These are phyloP conservation scores for Alouatta caraya DNA, from an alignment of 2,797 vertebrate species.

Conservation along the genomic window DNA sequence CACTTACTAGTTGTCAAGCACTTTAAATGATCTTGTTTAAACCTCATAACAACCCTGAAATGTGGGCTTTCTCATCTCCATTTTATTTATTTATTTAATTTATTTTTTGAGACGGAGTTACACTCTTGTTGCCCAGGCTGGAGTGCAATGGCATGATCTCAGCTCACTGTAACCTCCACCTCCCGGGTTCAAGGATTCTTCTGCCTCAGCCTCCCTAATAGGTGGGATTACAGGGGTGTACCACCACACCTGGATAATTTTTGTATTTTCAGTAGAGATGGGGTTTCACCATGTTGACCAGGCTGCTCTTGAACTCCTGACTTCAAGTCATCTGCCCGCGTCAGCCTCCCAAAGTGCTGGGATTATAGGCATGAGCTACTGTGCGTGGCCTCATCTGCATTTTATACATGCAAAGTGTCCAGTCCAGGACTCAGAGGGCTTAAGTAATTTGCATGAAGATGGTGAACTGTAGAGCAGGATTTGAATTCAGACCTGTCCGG, in stretches of 20 bases:
- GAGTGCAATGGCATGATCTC: not conserved
- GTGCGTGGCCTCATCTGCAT: accelerated
- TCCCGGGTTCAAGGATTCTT: not conserved
- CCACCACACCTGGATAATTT: not conserved
- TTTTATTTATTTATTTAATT: not conserved
- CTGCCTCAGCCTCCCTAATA: not conserved
- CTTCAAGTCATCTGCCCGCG: not conserved
- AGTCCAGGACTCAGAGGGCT: not conserved
- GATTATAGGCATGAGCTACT: not conserved
- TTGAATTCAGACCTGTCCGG: not conserved
- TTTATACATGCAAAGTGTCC: not conserved
- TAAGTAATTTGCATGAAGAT: not conserved
- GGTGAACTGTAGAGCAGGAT: not conserved
- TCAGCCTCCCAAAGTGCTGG: not conserved
- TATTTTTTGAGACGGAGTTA: not conserved
- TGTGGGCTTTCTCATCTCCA: not conserved
- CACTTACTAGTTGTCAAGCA: not conserved
- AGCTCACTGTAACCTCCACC: not conserved
- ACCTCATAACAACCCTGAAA: not conserved
- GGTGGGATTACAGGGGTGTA: not conserved
- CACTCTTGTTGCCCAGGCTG: not conserved
- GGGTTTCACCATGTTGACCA: not conserved
- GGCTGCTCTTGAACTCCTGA: not conserved
- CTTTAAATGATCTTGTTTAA: not conserved
- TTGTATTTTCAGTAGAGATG: not conserved